Percentiles rank a stretch among this genome's conserved stretches.
These are phyloP conservation scores for Thymelicus acteon DNA, from an alignment of 2,888 invertebrate genomes.

Conservation along the genomic window DNA sequence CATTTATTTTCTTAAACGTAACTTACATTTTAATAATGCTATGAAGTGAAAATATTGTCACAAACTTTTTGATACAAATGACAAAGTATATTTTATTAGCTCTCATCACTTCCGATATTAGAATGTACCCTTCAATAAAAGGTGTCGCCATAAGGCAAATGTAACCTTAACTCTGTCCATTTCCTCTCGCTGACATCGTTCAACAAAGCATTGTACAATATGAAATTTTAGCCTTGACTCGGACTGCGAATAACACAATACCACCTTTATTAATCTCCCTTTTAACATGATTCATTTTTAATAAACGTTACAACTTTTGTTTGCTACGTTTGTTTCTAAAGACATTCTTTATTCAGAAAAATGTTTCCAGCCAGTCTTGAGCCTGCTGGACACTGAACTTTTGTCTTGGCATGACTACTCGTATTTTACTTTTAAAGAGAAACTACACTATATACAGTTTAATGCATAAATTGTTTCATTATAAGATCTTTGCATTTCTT, in stretches of 20 bases:
- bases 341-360: slow-evolving; percentile 33
- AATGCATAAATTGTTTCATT: slow-evolving; percentile 36
- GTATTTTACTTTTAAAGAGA: slow-evolving; percentile 28
- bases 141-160: slow-evolving; percentile 27
- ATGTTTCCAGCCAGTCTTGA: slow-evolving; percentile 30
- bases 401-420: slow-evolving; percentile 22
- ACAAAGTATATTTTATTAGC: slow-evolving; percentile 7
- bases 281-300: slow-evolving; percentile 47
- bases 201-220: slow-evolving; percentile 46
- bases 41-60: neutral
- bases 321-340: slow-evolving; percentile 19
- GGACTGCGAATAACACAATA: slow-evolving; percentile 63
- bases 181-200: slow-evolving; percentile 25
- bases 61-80: neutral
- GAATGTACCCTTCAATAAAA: slow-evolving; percentile 36
- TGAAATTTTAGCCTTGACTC: slow-evolving; percentile 67
- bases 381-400: slow-evolving; percentile 35
- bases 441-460: slow-evolving; percentile 24
- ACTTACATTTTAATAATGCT: too few species aligned
- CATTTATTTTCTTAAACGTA: too few species aligned
- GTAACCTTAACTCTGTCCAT: slow-evolving; percentile 17
- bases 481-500: slow-evolving; percentile 20
- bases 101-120: slow-evolving; percentile 30
- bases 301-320: slow-evolving; percentile 34
- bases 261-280: slow-evolving; percentile 59